phyloP scores from a whole-genome alignment of 2,797 vertebrate species.

The Urosaurus nigricauda region DNA sequence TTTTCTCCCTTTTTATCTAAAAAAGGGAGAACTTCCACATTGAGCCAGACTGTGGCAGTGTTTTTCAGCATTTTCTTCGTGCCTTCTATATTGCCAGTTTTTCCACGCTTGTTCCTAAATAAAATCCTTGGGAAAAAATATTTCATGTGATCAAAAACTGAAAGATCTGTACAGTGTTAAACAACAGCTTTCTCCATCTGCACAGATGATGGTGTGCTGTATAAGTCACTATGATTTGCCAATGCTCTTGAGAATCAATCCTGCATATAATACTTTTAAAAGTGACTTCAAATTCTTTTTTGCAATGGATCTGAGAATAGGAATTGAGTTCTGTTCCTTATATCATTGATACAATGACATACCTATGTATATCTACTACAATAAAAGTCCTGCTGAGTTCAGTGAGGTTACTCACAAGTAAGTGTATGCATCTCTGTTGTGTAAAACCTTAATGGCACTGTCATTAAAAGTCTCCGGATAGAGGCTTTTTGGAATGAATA shows the following conservation, averaged over 20 bases:
- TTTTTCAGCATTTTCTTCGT: constrained; percentile 70
- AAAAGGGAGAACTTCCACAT: constrained; percentile 62
- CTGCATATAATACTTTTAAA: constrained; percentile 36
- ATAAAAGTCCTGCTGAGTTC: not conserved
- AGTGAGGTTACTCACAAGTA: not conserved
- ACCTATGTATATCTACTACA: not conserved
- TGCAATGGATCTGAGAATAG: constrained; percentile 33
- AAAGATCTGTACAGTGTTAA: not conserved
- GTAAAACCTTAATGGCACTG: constrained; percentile 17
- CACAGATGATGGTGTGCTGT: constrained; percentile 32
- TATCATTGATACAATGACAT: not conserved
- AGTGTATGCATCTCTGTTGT: not conserved
- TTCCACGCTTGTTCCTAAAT: constrained; percentile 29
- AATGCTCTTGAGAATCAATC: constrained; percentile 37
- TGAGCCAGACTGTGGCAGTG: constrained; percentile 71
- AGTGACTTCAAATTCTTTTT: constrained; percentile 7
- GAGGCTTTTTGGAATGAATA: constrained; percentile 32
- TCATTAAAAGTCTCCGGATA: constrained; percentile 41
- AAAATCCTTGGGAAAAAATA: constrained; percentile 44
- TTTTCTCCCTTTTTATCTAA: fast-evolving
- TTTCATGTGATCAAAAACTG: not conserved
- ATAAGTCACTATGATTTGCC: constrained; percentile 44
- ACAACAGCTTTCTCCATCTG: constrained; percentile 27
- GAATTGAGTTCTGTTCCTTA: not conserved
- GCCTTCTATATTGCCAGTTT: constrained; percentile 20